Evolutionary conservation across 30 jellyfish, hydroid and myxozoan genomes (phyloP), one percentile per base, ranked within the genome.

Genomic region (Cassiopea andromeda): DNA sequence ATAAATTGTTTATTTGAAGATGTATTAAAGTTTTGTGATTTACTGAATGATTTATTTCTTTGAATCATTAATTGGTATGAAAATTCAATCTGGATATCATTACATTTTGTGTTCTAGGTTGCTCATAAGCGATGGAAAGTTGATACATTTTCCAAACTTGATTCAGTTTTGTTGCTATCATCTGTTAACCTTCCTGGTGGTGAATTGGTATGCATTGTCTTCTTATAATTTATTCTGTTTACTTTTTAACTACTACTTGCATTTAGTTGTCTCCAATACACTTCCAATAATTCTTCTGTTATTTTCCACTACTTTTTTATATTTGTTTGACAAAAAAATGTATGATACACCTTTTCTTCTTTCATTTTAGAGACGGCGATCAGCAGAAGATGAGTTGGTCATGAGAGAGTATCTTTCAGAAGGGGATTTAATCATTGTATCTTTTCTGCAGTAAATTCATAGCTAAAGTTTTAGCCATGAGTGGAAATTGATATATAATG

Each of bases 151-250:
- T 95, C 99, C 9, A 91, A 98, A 60, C 89, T 89, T 46, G 97
- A 97, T 75, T 93, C 99, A 13, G 97, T 97, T 18, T 81, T 97
- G 68, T 85, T 97, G 14, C 93, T 97, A 7, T 97, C 99, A 6
- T 93, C 98, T 67, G 98, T 97, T 38, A 97, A 97, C 69, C 92
- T 97, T 7, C 99, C 99, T 69, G 99, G 99, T 4, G 99, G 99
- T 45, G 99, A 97, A 73, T 85, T 97, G 93, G 98, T 93, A 85
- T 64, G 73, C 43, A 54, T 0, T 10, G 7, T 6, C 64, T 3
- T 0, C 12, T 54, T 6, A 54, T 6, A 3, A 54, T 54, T 27
- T 27, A 27, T 27, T 27, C 0, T 27, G 38, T 27, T 27, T 27
- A 27, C 38, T 27, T 27, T 27, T 27, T 27, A 27, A 27, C 38